Conservation (phyloP, 92 coral and sea anemone species). For the Heteractis magnifica region DNA sequence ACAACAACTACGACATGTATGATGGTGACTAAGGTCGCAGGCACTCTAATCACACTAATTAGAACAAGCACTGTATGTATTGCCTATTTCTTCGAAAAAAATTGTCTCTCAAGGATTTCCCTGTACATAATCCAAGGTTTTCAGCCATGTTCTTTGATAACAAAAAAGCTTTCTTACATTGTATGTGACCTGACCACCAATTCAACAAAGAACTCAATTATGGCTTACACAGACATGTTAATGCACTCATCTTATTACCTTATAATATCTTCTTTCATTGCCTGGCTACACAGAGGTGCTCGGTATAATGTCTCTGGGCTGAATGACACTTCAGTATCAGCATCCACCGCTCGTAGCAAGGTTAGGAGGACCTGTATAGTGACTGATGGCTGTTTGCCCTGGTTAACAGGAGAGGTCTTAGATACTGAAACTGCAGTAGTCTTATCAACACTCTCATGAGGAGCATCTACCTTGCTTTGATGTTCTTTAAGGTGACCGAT, state of each 20-base stretch:
- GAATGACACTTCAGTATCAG: conserved; percentile 80
- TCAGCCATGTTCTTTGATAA: no score
- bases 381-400: conserved; percentile 35
- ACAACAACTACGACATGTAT: no score
- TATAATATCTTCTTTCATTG: conserved; percentile 63
- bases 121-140: no score
- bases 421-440: background rate
- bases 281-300: conserved; percentile 58
- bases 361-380: conserved; percentile 51
- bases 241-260: conserved; percentile 33
- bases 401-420: background rate
- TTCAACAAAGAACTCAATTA: no score
- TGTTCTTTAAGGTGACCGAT: background rate
- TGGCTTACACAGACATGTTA: background rate
- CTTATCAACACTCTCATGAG: background rate
- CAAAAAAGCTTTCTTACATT: no score
- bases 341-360: conserved; percentile 68
- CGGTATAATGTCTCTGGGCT: conserved; percentile 79
- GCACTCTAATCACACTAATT: background rate
- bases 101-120: no score
- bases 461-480: background rate
- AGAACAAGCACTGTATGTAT: background rate
- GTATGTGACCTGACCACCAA: no score
- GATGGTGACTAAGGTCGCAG: no score
- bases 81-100: no score